Conservation (phyloP, 92 coral and sea anemone species). For the Palythoa grandiflora region DNA sequence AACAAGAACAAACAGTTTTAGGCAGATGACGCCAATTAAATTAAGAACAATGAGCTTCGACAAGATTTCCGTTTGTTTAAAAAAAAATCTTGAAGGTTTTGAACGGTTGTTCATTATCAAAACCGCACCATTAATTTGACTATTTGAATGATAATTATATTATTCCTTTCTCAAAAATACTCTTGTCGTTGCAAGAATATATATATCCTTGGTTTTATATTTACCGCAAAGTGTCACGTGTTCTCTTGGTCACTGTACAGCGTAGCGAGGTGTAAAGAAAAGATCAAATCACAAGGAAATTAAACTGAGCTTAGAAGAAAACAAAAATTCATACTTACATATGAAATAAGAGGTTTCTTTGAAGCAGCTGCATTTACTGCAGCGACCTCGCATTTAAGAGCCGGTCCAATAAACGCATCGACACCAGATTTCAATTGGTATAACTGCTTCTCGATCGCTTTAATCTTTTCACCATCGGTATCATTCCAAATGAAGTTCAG, state of each 20-base stretch:
- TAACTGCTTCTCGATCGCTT: neutral
- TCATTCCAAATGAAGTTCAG: conserved; percentile 13
- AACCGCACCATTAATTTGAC: no score
- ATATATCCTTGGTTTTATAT: no score
- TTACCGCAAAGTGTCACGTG: neutral
- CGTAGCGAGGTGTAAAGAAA: neutral
- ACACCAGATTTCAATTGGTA: conserved; percentile 12
- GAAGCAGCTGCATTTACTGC: conserved; percentile 1
- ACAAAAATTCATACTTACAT: conserved; percentile 2
- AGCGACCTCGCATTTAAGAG: conserved; percentile 1
- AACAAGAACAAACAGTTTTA: no score
- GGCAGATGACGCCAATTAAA: no score
- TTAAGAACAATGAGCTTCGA: no score
- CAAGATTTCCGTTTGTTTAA: no score
- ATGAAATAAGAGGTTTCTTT: conserved; percentile 18
- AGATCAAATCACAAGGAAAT: neutral
- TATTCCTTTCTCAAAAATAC: no score
- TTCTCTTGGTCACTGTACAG: neutral
- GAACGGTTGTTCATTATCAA: no score
- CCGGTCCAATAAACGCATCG: conserved; percentile 32
- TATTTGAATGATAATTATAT: no score
- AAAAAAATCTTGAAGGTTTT: no score
- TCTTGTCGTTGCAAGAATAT: no score
- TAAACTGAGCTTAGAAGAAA: neutral
- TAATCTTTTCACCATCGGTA: neutral